Percentiles rank a stretch among this genome's conserved stretches.
phyloP scores from a whole-genome alignment of 1,140 invertebrate genomes.

The Heliconius hermathena region DNA sequence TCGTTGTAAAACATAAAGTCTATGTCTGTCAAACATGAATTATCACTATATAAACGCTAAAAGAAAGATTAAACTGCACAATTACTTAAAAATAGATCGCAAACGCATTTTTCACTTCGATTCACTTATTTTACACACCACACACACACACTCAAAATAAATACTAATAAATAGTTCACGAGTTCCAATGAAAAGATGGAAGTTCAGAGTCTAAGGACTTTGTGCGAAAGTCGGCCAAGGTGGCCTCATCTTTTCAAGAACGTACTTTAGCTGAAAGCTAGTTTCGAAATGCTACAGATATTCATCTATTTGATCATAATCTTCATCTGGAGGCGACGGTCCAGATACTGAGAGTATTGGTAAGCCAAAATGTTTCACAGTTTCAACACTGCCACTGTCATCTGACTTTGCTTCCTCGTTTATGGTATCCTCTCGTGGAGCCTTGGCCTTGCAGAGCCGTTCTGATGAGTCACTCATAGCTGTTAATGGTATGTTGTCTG shows the following conservation, averaged over 20 bases:
- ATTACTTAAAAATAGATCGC: not conserved
- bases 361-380: slow-evolving; percentile 86
- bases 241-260: slow-evolving; percentile 74
- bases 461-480: slow-evolving; percentile 80
- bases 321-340: slow-evolving; percentile 88
- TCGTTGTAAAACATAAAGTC: slow-evolving; percentile 51
- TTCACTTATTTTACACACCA: slow-evolving; percentile 14
- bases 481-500: slow-evolving; percentile 83
- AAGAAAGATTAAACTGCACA: not conserved
- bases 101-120: not conserved
- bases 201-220: slow-evolving; percentile 51
- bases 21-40: not conserved
- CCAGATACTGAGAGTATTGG: slow-evolving; percentile 89
- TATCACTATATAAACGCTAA: slow-evolving; percentile 6
- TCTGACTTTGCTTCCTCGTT: slow-evolving; percentile 75
- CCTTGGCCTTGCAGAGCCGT: slow-evolving; percentile 74
- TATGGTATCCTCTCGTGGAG: slow-evolving; percentile 68
- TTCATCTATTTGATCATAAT: slow-evolving; percentile 82
- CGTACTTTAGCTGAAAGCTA: slow-evolving; percentile 76
- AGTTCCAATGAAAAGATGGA: slow-evolving; percentile 20
- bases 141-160: slow-evolving; percentile 24
- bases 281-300: slow-evolving; percentile 81
- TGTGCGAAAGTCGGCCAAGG: slow-evolving; percentile 69
- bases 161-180: slow-evolving; percentile 20
- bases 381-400: slow-evolving; percentile 82